Percentiles rank a stretch among this genome's conserved stretches.
These are phyloP conservation scores for Acanthornis magna DNA, from an alignment of 2,797 vertebrate genomes.

Conservation along the genomic window DNA sequence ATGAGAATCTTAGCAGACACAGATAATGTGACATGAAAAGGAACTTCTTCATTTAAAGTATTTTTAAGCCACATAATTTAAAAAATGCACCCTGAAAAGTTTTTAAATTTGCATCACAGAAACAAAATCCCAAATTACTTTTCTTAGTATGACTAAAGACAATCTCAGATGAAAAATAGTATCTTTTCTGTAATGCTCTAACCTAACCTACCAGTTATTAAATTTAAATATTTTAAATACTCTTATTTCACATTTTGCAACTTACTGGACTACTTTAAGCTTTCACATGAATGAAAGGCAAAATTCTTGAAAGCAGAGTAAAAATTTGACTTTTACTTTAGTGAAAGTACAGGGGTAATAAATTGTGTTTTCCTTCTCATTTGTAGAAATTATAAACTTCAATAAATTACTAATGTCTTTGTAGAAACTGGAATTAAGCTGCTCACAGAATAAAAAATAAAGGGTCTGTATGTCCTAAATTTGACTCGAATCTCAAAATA, in stretches of 20 bases:
- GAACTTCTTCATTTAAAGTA: constrained; percentile 11
- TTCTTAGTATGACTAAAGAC: constrained; percentile 48
- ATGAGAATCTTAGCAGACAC: constrained; percentile 8
- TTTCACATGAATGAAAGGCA: not conserved
- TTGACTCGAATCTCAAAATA: not conserved
- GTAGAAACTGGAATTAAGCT: not conserved
- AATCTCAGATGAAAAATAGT: constrained; percentile 4
- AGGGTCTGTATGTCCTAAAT: not conserved
- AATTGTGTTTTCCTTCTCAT: not conserved
- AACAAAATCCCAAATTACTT: constrained; percentile 14
- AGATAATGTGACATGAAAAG: constrained; percentile 10
- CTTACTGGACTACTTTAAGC: not conserved
- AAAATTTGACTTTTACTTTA: constrained; percentile 12
- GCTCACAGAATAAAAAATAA: not conserved
- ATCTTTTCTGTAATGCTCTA: constrained; percentile 54
- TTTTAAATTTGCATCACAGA: constrained; percentile 35
- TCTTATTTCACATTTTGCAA: not conserved
- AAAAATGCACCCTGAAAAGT: not conserved
- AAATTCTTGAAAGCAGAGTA: constrained; percentile 7
- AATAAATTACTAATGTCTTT: not conserved
- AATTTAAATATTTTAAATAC: constrained; percentile 30
- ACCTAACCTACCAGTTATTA: constrained; percentile 32
- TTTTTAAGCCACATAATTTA: not conserved
- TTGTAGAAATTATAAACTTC: not conserved
- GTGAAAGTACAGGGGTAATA: not conserved